Conservation (phyloP, 2,113 vertebrate species). For the Limanda limanda region DNA sequence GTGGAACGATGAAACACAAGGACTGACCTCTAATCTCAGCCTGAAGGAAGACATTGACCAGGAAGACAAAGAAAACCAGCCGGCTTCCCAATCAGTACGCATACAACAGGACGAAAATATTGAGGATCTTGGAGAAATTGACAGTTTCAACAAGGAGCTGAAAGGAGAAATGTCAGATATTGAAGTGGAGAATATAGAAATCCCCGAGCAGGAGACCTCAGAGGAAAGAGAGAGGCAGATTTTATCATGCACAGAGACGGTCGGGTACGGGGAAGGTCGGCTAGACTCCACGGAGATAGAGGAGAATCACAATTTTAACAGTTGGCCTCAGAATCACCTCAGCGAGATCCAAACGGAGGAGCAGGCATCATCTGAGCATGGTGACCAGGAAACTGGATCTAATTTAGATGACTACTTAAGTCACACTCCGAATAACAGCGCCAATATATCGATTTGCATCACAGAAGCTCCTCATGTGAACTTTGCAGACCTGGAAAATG, state of each 20-base stretch:
- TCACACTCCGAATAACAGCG: slow-evolving; percentile 35
- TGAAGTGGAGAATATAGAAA: slow-evolving; percentile 81
- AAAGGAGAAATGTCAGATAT: slow-evolving; percentile 11
- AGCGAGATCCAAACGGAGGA: slow-evolving; percentile 35
- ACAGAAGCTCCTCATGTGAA: slow-evolving; percentile 41
- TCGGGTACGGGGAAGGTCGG: slow-evolving; percentile 2
- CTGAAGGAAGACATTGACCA: slow-evolving; percentile 25
- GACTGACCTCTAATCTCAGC: slow-evolving; percentile 7
- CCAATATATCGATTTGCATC: slow-evolving; percentile 49
- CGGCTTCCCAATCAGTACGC: slow-evolving; percentile 8
- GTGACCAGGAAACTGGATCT: slow-evolving; percentile 26
- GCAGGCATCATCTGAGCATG: slow-evolving; percentile 14
- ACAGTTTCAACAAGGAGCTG: slow-evolving; percentile 13
- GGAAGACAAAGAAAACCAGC: slow-evolving; percentile 26
- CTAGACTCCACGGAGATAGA: slow-evolving; percentile 52
- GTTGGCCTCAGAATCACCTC: slow-evolving; percentile 63
- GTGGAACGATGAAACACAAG: slow-evolving; percentile 72
- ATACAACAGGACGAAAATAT: slow-evolving; percentile 82
- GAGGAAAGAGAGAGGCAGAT: slow-evolving; percentile 22
- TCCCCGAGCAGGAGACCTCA: slow-evolving; percentile 66
- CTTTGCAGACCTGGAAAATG: slow-evolving; percentile 50
- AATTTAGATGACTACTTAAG: slow-evolving; percentile 37
- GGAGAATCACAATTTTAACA: slow-evolving; percentile 80
- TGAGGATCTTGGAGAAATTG: slow-evolving; percentile 64
- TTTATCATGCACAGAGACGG: slow-evolving; percentile 30